Evolutionary conservation across 2,888 invertebrate genomes (phyloP).

Genomic region (Zootermopsis nevadensis): DNA sequence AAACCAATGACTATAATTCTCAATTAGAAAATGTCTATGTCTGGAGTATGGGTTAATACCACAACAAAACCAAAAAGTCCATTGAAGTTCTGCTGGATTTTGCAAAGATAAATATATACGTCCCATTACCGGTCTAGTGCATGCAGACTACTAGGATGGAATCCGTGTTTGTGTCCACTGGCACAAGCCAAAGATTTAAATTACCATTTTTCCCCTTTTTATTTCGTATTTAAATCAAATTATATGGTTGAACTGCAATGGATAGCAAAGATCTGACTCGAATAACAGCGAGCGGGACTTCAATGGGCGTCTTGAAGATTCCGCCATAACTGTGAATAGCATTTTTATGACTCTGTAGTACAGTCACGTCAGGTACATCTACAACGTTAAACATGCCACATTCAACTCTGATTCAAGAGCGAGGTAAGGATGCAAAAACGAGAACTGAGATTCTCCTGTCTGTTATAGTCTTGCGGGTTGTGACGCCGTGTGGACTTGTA

Average conservation of each 20-base stretch:
- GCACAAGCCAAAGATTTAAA: background rate
- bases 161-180: conserved; percentile 5
- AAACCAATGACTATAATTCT: background rate
- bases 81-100: background rate
- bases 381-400: no score
- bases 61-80: background rate
- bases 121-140: background rate
- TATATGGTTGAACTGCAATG: background rate
- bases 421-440: no score
- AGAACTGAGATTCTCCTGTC: no score
- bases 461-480: no score
- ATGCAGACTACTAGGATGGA: background rate
- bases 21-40: background rate
- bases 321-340: background rate
- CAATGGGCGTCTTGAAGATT: background rate
- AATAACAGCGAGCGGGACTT: background rate
- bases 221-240: conserved; percentile 17
- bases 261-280: background rate
- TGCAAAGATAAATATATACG: background rate
- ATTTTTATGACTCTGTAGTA: conserved; percentile 12
- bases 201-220: conserved; percentile 1
- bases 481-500: no score
- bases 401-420: no score
- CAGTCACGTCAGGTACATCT: background rate
- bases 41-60: background rate